Evolutionary conservation across 2,888 invertebrate species (phyloP), one percentile per base, ranked within the genome.

Genomic region (Phorcus lineatus): DNA sequence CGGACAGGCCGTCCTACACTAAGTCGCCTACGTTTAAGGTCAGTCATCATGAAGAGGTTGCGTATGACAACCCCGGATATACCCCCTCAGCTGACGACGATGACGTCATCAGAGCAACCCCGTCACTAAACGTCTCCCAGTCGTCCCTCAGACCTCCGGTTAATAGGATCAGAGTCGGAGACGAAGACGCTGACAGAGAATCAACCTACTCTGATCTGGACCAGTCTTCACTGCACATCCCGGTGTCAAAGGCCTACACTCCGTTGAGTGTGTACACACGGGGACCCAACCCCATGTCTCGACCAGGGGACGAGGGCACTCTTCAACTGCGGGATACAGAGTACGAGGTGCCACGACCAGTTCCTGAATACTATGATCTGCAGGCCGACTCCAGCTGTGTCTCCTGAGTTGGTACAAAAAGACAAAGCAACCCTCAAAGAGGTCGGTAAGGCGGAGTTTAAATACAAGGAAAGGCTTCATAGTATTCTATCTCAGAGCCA

Each of bases 1-100:
- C 70, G 28, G 19, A 17, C 40, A 31, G 70, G 4, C 70, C 70
- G 9, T 28, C 17, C 1, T 70, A 40, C 70, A 70, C n/a, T n/a
- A 17, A 19, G 4, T 40, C 31, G 17, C 70, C 70, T 0, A 24
- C 70, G 17, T 24, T 70, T 16, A 40, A 40, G 17, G 70, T 70
- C 31, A 40, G 40, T 40, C 31, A 31, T 19, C 70, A 19, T 2
- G 70, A 70, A 19, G 70, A 70, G 7, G 70, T 70, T 16, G 70
- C 70, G n/a, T 70, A 70, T 11, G 70, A 70, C 19, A 70, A 70
- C 31, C 70, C 70, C 11, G 70, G 70, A 36, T 70, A 70, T 36
- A 47, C 47, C 47, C 47, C 47, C 9, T 47, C 47, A 47, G 40
- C 31, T 17, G 19, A 70, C 19, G 31, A 31, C 40, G 7, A 70